Conservation (phyloP, 2,888 invertebrate species). For the Diaprepes abbreviatus region DNA sequence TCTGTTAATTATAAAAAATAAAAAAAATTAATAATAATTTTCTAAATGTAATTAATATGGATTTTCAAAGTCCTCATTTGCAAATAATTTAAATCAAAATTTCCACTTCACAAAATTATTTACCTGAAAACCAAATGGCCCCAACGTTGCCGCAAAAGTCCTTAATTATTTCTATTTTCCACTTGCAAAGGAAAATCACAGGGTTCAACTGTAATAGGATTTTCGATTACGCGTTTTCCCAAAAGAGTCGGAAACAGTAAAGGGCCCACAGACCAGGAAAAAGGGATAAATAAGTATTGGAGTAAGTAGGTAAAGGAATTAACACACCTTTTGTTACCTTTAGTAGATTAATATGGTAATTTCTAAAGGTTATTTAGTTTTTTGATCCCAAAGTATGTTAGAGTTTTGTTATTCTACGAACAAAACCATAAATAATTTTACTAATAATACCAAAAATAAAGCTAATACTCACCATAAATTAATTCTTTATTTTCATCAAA, state of each 20-base stretch:
- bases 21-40: no score
- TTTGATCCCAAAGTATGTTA: no score
- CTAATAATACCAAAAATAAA: no score
- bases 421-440: no score
- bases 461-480: no score
- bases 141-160: conserved; percentile 18
- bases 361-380: no score
- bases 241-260: neutral
- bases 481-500: no score
- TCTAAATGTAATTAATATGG: no score
- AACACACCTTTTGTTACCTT: neutral
- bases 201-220: conserved; percentile 26
- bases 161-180: conserved; percentile 31
- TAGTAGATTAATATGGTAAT: neutral
- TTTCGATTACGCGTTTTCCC: conserved; percentile 20
- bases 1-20: no score
- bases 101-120: neutral
- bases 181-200: conserved; percentile 20
- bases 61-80: no score
- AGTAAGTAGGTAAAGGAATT: conserved; percentile 7
- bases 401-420: no score
- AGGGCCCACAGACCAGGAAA: neutral
- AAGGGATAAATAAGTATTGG: conserved; percentile 4
- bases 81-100: conserved; percentile 3
- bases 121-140: conserved; percentile 16